Percentiles rank a stretch among this genome's conserved stretches.
phyloP scores from a whole-genome alignment of 2,797 vertebrate species.

The Emys orbicularis region DNA sequence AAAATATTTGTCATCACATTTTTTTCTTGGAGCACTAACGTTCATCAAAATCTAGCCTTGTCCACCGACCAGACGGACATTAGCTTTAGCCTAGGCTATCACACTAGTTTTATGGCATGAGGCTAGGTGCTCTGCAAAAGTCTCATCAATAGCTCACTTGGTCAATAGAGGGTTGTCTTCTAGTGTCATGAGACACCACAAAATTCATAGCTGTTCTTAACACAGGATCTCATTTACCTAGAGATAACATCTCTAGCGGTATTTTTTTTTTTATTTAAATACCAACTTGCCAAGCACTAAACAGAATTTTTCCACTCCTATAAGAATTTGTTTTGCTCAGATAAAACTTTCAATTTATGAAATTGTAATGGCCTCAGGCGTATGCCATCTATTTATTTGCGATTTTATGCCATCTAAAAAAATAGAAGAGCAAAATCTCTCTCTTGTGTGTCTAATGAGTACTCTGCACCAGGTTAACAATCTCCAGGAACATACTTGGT shows the following conservation, averaged over 20 bases:
- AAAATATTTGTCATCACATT: background rate
- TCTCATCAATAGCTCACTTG: background rate
- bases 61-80: background rate
- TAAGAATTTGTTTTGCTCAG: background rate
- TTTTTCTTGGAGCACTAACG: background rate
- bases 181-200: rapidly evolving
- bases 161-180: background rate
- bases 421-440: background rate
- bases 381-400: background rate
- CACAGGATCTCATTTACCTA: background rate
- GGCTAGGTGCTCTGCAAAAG: background rate
- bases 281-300: background rate
- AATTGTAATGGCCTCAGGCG: background rate
- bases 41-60: background rate
- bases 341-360: background rate
- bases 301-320: background rate
- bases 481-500: background rate
- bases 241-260: rapidly evolving
- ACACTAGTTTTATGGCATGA: background rate
- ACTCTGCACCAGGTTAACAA: background rate
- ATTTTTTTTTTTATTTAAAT: background rate
- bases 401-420: background rate
- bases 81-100: background rate
- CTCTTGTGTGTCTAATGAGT: background rate
- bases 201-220: background rate